Percentiles rank a stretch among this genome's conserved stretches.
Evolutionary conservation across 1,140 invertebrate species (phyloP).

Genomic region (Dreissena rostriformis): DNA sequence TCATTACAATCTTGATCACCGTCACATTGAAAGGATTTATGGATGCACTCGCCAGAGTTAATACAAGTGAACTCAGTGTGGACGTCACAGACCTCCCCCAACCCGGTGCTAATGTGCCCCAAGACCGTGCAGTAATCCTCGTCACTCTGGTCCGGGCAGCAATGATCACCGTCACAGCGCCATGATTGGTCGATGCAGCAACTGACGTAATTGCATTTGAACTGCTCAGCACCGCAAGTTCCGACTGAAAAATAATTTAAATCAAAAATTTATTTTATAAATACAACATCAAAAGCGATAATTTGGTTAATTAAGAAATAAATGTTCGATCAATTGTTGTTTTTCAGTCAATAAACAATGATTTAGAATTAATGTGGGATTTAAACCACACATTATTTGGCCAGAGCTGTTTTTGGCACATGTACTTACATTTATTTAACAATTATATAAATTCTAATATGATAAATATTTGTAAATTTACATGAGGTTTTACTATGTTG

Average conservation of each 20-base stretch:
- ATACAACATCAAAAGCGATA: no score
- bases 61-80: constrained; percentile 49
- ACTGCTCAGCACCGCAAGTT: neutral
- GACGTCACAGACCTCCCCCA: constrained; percentile 38
- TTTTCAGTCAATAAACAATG: no score
- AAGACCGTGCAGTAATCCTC: constrained; percentile 54
- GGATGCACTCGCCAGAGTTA: constrained; percentile 87
- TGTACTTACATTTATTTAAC: no score
- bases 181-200: constrained; percentile 57
- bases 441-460: no score
- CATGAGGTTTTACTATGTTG: no score
- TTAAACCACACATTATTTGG: no score
- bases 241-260: neutral
- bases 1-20: constrained; percentile 82
- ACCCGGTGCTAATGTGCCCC: neutral
- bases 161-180: constrained; percentile 65
- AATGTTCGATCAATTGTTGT: no score
- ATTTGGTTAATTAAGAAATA: no score
- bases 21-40: constrained; percentile 89
- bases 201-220: constrained; percentile 24
- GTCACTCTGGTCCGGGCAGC: constrained; percentile 68
- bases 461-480: no score
- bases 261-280: no score
- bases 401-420: no score
- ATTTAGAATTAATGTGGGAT: no score